Percentiles rank a stretch among this genome's conserved stretches.
These are phyloP conservation scores for Mesorhabditis sp. DNA, from an alignment of 2,888 invertebrate genomes.

Conservation along the genomic window DNA sequence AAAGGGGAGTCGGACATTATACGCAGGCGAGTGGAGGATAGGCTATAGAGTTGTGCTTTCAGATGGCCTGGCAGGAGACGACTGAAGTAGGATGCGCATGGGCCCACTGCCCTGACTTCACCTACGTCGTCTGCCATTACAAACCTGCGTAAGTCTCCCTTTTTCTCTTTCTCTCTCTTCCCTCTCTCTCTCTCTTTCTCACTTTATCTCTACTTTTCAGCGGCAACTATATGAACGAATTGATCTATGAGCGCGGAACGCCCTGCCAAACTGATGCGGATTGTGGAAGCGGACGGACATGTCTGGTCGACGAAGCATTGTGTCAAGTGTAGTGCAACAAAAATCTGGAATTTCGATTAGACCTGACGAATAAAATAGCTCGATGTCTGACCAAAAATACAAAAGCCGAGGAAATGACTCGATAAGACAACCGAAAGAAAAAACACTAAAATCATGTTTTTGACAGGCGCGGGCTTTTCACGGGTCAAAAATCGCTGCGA, in stretches of 20 bases:
- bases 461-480: no score
- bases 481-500: no score
- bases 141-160: background rate
- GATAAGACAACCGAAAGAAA: no score
- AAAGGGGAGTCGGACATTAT: background rate
- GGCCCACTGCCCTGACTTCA: background rate
- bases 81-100: background rate
- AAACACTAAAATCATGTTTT: no score
- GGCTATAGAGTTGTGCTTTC: background rate
- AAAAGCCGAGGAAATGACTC: no score
- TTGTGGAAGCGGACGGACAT: background rate
- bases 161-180: background rate
- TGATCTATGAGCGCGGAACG: background rate
- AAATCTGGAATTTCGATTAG: no score
- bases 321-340: no score
- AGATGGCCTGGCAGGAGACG: constrained; percentile 6
- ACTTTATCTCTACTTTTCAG: background rate
- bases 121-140: constrained; percentile 4
- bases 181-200: no score
- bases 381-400: no score
- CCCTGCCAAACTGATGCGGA: background rate
- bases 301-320: background rate
- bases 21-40: background rate
- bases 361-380: no score
- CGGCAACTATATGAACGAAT: background rate